These are phyloP conservation scores for Lepilemur ruficaudatus DNA, from an alignment of 2,797 vertebrate genomes.

Conservation along the genomic window DNA sequence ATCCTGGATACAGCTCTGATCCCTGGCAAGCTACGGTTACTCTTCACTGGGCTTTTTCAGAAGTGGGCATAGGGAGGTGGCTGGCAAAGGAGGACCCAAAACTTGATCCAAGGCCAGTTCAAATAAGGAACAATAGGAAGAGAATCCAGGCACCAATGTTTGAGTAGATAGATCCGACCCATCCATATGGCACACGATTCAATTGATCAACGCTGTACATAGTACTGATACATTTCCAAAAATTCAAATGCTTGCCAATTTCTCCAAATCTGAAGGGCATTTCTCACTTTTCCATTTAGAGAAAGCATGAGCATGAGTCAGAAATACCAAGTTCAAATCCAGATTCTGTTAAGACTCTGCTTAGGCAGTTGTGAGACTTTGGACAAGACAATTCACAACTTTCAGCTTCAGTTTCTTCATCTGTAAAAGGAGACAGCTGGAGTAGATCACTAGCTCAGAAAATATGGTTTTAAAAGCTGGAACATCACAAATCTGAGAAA, in stretches of 20 bases:
- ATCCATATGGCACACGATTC: conserved; percentile 7
- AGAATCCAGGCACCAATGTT: conserved; percentile 16
- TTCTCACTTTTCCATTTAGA: conserved; percentile 39
- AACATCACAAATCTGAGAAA: neutral
- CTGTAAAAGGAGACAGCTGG: neutral
- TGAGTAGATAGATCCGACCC: conserved; percentile 46
- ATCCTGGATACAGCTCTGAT: conserved; percentile 46
- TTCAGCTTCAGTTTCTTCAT: neutral
- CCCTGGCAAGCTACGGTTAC: neutral
- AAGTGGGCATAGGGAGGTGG: neutral
- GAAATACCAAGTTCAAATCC: conserved; percentile 56
- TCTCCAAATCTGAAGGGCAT: conserved; percentile 39
- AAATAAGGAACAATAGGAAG: conserved; percentile 33
- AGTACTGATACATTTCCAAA: conserved; percentile 35
- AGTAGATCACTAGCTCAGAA: neutral
- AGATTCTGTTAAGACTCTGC: conserved; percentile 13
- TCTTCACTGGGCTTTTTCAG: neutral
- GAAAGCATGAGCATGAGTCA: neutral
- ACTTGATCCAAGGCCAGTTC: neutral
- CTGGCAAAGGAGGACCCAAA: neutral
- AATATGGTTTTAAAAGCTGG: neutral
- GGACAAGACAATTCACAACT: neutral
- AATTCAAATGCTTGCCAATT: conserved; percentile 32
- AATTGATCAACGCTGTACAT: conserved; percentile 33
- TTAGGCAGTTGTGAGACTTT: neutral